Conservation (phyloP, 2,888 invertebrate species). For the Eremobia ochroleuca region DNA sequence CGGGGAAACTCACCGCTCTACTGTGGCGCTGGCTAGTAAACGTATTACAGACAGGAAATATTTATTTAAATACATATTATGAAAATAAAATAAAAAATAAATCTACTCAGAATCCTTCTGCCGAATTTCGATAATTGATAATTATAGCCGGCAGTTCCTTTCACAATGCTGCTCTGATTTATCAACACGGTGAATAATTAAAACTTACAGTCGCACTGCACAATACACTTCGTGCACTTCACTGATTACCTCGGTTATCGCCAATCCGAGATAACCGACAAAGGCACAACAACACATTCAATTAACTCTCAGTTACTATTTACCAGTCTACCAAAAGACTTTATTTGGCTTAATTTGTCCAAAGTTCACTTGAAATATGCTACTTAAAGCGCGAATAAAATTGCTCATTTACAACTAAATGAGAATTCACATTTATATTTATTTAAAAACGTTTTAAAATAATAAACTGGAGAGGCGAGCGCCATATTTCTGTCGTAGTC, state of each 20-base stretch:
- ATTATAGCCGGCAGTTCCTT: conserved; percentile 35
- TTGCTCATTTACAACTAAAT: conserved; percentile 36
- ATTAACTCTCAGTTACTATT: conserved; percentile 7
- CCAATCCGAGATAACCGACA: conserved; percentile 1
- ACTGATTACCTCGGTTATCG: conserved; percentile 36
- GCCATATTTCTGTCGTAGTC: conserved; percentile 49
- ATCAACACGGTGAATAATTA: conserved; percentile 32
- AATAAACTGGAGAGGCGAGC: conserved; percentile 37
- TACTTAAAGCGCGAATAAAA: conserved; percentile 33
- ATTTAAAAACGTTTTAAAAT: conserved; percentile 42
- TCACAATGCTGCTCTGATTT: conserved; percentile 26
- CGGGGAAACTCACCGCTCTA: conserved; percentile 34
- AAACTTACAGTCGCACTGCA: conserved; percentile 26
- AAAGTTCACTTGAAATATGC: conserved; percentile 37
- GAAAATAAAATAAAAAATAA: no score
- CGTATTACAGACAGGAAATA: background rate
- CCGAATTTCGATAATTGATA: conserved; percentile 31
- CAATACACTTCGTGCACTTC: conserved; percentile 28
- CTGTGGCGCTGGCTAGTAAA: conserved; percentile 5
- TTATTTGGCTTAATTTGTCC: conserved; percentile 2
- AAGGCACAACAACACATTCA: conserved; percentile 22
- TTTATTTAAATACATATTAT: no score
- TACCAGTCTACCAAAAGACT: background rate
- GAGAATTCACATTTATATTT: conserved; percentile 40
- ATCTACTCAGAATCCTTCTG: background rate